A percentile compares a stretch with the other conserved stretches of the same genome.
These are phyloP conservation scores for Gobio occitaniae DNA, from an alignment of 2,797 vertebrate genomes.

Conservation along the genomic window DNA sequence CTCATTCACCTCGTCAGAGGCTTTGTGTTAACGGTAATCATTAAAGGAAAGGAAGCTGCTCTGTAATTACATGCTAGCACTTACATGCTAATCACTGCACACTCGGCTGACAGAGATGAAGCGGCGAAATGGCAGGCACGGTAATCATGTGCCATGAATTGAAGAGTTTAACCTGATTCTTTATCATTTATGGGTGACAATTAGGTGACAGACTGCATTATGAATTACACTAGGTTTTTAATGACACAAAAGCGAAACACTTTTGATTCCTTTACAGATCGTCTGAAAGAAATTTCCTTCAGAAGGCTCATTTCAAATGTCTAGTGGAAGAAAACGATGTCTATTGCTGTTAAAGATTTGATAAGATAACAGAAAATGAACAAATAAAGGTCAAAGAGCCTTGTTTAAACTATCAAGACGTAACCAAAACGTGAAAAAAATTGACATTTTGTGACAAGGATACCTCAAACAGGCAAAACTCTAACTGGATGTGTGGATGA, in stretches of 20 bases:
- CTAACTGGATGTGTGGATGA: background rate
- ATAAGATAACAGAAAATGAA: slow-evolving; percentile 11
- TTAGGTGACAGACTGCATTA: slow-evolving; percentile 41
- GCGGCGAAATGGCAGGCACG: slow-evolving; percentile 33
- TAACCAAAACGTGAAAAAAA: background rate
- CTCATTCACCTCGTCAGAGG: slow-evolving; percentile 63
- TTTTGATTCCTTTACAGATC: slow-evolving; percentile 21
- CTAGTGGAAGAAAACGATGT: slow-evolving; percentile 19
- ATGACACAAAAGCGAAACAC: slow-evolving; percentile 38
- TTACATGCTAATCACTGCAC: slow-evolving; percentile 65
- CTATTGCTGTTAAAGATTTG: slow-evolving; percentile 13
- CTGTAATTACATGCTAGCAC: slow-evolving; percentile 67
- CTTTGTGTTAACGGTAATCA: slow-evolving; percentile 69
- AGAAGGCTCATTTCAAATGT: slow-evolving; percentile 16
- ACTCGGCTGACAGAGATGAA: slow-evolving; percentile 48
- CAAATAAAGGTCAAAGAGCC: slow-evolving; percentile 22
- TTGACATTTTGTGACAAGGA: background rate
- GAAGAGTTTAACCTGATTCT: slow-evolving; percentile 52
- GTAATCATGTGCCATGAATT: slow-evolving; percentile 39
- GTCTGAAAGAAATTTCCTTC: slow-evolving; percentile 21
- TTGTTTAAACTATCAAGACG: background rate
- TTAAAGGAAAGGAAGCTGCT: slow-evolving; percentile 65
- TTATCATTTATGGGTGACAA: slow-evolving; percentile 46
- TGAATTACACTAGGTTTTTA: slow-evolving; percentile 39
- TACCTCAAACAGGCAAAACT: background rate